A percentile compares a stretch with the other conserved stretches of the same genome.
Conservation (phyloP, 2,113 vertebrate genomes). For the Thymallus thymallus region DNA sequence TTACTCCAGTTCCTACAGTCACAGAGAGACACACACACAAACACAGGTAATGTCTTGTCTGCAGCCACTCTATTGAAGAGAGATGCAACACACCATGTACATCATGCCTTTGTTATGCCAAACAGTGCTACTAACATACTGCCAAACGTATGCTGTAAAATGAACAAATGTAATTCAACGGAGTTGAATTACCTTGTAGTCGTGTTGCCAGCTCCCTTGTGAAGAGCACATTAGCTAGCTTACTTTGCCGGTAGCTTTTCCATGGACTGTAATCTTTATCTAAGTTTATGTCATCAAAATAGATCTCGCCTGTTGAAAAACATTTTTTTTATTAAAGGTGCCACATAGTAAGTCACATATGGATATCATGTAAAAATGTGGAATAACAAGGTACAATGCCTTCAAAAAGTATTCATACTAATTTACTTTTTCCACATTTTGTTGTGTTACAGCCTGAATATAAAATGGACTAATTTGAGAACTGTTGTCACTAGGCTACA, state of each 20-base stretch:
- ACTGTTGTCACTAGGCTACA: too few relatives aligned
- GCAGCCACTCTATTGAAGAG: neutral
- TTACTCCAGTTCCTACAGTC: conserved; percentile 58
- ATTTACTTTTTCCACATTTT: too few relatives aligned
- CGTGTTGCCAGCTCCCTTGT: conserved; percentile 56
- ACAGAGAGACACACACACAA: neutral
- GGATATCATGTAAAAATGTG: too few relatives aligned
- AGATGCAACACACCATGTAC: neutral
- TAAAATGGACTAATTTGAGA: too few relatives aligned
- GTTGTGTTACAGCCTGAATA: too few relatives aligned
- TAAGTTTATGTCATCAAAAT: conserved; percentile 68
- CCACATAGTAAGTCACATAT: neutral
- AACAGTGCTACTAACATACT: neutral
- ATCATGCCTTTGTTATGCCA: neutral
- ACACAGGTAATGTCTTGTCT: conserved; percentile 4
- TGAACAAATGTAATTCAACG: neutral
- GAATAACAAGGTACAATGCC: too few relatives aligned
- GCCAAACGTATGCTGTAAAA: too few relatives aligned
- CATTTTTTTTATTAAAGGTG: neutral
- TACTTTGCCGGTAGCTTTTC: conserved; percentile 67
- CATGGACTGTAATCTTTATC: conserved; percentile 57
- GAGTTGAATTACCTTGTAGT: conserved; percentile 51
- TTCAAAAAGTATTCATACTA: too few relatives aligned
- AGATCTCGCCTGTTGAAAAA: conserved; percentile 59
- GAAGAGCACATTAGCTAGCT: conserved; percentile 72